These are phyloP conservation scores for Drosophila rubida DNA, from an alignment of 2,888 invertebrate genomes.

Conservation along the genomic window DNA sequence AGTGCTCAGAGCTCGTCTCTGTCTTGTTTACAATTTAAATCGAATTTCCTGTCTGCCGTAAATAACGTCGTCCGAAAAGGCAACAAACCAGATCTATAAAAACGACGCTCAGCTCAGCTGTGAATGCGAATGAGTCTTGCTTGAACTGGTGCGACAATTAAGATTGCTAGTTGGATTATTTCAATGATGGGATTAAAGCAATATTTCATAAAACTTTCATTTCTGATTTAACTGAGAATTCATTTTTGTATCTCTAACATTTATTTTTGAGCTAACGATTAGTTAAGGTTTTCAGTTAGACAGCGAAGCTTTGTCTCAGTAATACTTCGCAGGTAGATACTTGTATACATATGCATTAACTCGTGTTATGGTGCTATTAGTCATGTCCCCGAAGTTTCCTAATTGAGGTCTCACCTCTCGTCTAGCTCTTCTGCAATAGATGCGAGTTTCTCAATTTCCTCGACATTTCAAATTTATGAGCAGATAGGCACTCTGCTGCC, in stretches of 20 bases:
- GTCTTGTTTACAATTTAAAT: conserved; percentile 76
- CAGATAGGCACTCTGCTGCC: conserved; percentile 23
- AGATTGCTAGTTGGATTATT: conserved; percentile 1
- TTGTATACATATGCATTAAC: no score
- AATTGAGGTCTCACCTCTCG: not conserved
- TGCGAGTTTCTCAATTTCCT: conserved; percentile 12
- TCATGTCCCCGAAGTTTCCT: not conserved
- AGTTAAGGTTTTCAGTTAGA: no score
- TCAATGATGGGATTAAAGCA: not conserved
- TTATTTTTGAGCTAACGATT: no score
- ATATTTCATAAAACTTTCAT: not conserved
- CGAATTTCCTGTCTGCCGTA: conserved; percentile 71
- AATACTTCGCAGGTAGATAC: no score
- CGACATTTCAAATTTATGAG: conserved; percentile 43
- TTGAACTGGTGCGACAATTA: not conserved
- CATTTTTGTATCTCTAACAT: no score
- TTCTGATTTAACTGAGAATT: not conserved
- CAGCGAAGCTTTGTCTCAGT: no score
- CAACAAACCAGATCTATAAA: conserved; percentile 9
- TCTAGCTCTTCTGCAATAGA: not conserved
- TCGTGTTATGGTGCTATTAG: not conserved
- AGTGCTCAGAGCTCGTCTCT: conserved; percentile 12
- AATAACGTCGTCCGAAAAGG: conserved; percentile 43
- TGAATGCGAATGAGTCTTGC: conserved; percentile 5
- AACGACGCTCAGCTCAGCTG: not conserved